Conservation (phyloP, 2,888 invertebrate genomes). For the Macroteleia sp. region DNA sequence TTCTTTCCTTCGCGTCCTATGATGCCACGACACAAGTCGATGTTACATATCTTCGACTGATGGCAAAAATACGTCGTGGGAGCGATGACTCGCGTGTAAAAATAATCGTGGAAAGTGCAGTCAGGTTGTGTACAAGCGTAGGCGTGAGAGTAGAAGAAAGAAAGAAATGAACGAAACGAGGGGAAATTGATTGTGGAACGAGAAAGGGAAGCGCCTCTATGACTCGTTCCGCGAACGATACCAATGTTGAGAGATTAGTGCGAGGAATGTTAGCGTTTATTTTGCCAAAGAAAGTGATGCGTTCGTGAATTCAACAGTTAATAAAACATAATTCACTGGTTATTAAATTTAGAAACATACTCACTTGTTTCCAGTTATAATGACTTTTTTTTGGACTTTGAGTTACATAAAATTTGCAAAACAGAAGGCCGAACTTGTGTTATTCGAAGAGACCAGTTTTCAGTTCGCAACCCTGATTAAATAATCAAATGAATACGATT, state of each 20-base stretch:
- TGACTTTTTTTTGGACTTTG: too few relatives aligned
- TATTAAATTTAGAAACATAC: not conserved
- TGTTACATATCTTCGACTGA: slow-evolving; percentile 69
- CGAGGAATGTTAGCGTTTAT: slow-evolving; percentile 12
- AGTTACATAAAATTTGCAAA: too few relatives aligned
- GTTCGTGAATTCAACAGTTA: slow-evolving; percentile 1
- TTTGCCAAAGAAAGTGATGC: slow-evolving; percentile 20
- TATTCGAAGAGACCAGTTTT: too few relatives aligned
- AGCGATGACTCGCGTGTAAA: slow-evolving; percentile 83
- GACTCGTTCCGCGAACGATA: slow-evolving; percentile 70
- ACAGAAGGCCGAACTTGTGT: too few relatives aligned
- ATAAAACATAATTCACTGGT: slow-evolving; percentile 13
- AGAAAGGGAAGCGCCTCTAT: slow-evolving; percentile 66
- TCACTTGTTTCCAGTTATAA: too few relatives aligned
- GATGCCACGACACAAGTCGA: slow-evolving; percentile 47
- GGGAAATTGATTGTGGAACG: slow-evolving; percentile 54
- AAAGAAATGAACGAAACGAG: slow-evolving; percentile 57
- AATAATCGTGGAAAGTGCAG: slow-evolving; percentile 82
- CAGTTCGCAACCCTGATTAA: too few relatives aligned
- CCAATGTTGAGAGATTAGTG: slow-evolving; percentile 37
- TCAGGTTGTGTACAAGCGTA: slow-evolving; percentile 61
- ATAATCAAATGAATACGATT: too few relatives aligned
- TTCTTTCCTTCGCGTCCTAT: not conserved
- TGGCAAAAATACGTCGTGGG: slow-evolving; percentile 83
- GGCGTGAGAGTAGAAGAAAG: slow-evolving; percentile 66